Base-by-base conservation (phyloP, 2,797 vertebrate genomes). In the Schizopygopsis malacanthus region DNA sequence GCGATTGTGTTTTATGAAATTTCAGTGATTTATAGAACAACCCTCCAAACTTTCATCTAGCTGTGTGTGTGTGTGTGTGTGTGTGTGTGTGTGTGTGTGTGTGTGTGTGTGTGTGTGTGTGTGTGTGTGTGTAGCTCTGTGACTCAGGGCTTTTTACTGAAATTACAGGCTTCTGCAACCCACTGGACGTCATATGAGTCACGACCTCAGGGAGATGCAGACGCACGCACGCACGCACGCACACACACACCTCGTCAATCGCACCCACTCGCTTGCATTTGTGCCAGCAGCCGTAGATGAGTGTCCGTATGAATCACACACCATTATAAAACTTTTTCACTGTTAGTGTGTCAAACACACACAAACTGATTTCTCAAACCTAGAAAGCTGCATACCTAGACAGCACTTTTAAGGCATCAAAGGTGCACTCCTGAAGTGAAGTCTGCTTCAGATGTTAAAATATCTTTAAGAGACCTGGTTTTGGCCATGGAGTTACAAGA, bases 91-190 rank as follows among this genome's bases (percentile, higher is more conserved):
- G 22, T 73, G 69, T 52, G 22, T 73, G 69, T 52, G 22, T 73
- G 69, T 52, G n/a, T 73, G 2, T 82, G 63, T 79, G 69, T 80
- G 22, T 73, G 69, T 52, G n/a, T 37, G 8, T 79, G 22, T 79
- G 15, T 73, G 2, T 82, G 63, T 79, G 69, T 80, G 22, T 73
- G 69, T 52, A 12, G 70, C 70, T 76, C 50, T 77, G 39, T 88
- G 87, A 88, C 87, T 88, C 87, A 86, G 87, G 70, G 82, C 72
- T 88, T 88, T 79, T 77, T 82, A 76, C 63, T 73, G 78, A 83
- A 84, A 86, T 78, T 77, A 84, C 81, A 88, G 72, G 54, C 79
- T 86, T 86, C 82, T 79, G 65, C 71, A 86, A 52, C 82, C 87
- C 72, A 83, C 82, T 63, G 63, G 45, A 71, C 83, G 54, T 84